phyloP scores from a whole-genome alignment of 2,888 invertebrate genomes.

The Nomada fabriciana region DNA sequence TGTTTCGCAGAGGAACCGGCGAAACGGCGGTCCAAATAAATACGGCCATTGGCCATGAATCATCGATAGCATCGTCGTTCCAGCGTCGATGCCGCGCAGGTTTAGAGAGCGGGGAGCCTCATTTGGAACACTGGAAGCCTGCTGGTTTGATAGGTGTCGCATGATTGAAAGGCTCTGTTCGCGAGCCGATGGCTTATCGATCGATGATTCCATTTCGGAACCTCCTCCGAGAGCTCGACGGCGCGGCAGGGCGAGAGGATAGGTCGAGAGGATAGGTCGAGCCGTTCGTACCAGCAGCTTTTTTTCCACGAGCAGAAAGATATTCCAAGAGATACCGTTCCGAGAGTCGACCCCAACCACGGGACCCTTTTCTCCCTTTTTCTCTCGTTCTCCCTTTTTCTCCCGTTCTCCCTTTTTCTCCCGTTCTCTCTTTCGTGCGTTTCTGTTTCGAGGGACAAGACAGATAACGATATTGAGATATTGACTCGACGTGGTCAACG shows the following conservation, averaged over 20 bases:
- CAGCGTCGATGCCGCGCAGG: slow-evolving; percentile 35
- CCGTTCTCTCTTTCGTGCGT: slow-evolving; percentile 1
- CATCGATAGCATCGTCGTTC: slow-evolving; percentile 72
- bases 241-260: slow-evolving; percentile 28
- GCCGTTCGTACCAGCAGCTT: slow-evolving; percentile 46
- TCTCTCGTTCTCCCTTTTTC: neutral
- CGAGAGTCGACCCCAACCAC: slow-evolving; percentile 67
- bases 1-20: slow-evolving; percentile 50
- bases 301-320: slow-evolving; percentile 68
- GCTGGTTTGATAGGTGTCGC: slow-evolving; percentile 76
- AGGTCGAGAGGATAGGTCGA: slow-evolving; percentile 34
- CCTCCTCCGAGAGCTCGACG: slow-evolving; percentile 46
- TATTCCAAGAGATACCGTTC: slow-evolving; percentile 68
- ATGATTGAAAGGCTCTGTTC: slow-evolving; percentile 79
- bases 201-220: slow-evolving; percentile 79
- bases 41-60: slow-evolving; percentile 73
- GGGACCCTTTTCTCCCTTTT: slow-evolving; percentile 24
- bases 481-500: slow-evolving; percentile 69
- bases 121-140: slow-evolving; percentile 73
- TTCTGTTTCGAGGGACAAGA: slow-evolving; percentile 64
- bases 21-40: slow-evolving; percentile 67
- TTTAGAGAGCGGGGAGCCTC: slow-evolving; percentile 39
- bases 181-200: slow-evolving; percentile 76
- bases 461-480: slow-evolving; percentile 80
- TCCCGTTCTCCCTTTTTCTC: slow-evolving; percentile 18